phyloP scores from a whole-genome alignment of 2,113 vertebrate species.

The Choloepus hoffmanni region DNA sequence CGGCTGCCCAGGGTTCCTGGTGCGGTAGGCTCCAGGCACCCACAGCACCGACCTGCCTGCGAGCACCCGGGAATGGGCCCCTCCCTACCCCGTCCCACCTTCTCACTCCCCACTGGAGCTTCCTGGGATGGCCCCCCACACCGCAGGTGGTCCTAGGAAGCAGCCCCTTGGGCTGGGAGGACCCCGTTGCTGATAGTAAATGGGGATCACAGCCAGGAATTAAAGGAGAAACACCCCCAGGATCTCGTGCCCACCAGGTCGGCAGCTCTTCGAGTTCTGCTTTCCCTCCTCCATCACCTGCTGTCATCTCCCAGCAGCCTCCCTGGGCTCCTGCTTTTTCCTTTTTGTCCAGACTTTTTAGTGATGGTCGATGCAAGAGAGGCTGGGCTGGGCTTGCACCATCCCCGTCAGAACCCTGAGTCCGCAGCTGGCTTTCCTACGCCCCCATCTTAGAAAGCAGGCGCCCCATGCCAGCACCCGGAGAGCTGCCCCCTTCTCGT shows the following conservation, averaged over 20 bases:
- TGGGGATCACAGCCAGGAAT: too few species aligned
- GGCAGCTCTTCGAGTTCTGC: not conserved
- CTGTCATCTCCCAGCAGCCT: not conserved
- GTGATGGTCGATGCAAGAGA: too few species aligned
- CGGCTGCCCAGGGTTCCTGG: too few species aligned
- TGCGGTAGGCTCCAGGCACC: too few species aligned
- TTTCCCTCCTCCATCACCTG: too few species aligned
- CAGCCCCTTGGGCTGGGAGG: not conserved
- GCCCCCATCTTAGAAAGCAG: not conserved
- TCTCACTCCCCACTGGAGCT: too few species aligned
- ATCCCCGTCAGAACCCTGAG: not conserved
- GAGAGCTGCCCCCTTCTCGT: accelerated
- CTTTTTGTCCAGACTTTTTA: not conserved
- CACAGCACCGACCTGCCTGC: too few species aligned
- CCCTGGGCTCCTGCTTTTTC: not conserved
- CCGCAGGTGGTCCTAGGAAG: not conserved
- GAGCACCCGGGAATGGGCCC: too few species aligned
- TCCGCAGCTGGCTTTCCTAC: not conserved
- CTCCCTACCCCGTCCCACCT: too few species aligned
- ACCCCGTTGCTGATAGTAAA: too few species aligned
- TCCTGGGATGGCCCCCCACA: too few species aligned
- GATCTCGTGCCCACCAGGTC: not conserved
- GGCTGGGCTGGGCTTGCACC: not conserved
- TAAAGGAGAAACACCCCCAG: not conserved
- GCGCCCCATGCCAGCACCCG: accelerated